These are phyloP conservation scores for Erythrocebus patas DNA, from an alignment of 2,113 vertebrate species.

Conservation along the genomic window DNA sequence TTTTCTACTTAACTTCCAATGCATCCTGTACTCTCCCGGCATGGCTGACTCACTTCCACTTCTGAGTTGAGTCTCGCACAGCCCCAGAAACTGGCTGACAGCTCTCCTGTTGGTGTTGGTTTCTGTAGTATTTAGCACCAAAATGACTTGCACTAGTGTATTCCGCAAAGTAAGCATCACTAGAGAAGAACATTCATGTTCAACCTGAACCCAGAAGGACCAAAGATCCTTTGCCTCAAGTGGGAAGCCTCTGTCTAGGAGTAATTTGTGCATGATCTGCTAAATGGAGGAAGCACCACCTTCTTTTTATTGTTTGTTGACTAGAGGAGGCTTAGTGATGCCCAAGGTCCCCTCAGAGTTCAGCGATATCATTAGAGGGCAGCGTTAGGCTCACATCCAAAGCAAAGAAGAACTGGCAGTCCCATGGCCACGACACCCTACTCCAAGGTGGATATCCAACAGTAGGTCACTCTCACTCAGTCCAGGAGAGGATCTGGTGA, in stretches of 20 bases:
- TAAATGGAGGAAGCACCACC: not conserved
- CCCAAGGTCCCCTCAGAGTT: not conserved
- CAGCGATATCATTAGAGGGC: not conserved
- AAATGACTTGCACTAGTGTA: constrained; percentile 47
- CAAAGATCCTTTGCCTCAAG: not conserved
- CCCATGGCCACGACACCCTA: not conserved
- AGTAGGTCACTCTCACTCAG: not conserved
- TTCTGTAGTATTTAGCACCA: constrained; percentile 68
- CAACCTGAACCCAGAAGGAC: not conserved
- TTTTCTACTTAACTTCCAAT: not conserved
- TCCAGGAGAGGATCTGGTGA: not conserved
- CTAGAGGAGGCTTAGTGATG: not conserved
- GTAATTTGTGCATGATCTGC: not conserved
- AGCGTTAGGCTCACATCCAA: not conserved
- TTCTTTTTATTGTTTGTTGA: not conserved
- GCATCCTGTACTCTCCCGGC: rapidly evolving
- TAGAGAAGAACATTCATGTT: not conserved
- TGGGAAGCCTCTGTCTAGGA: not conserved
- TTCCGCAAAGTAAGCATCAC: not conserved
- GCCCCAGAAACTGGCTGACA: not conserved
- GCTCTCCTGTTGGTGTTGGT: not conserved
- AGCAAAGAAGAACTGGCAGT: not conserved
- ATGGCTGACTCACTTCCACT: not conserved
- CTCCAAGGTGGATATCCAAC: not conserved
- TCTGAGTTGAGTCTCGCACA: not conserved